A percentile compares a stretch with the other conserved stretches of the same genome.
phyloP scores from a whole-genome alignment of 2,797 vertebrate species.

The Hydrophis major region DNA sequence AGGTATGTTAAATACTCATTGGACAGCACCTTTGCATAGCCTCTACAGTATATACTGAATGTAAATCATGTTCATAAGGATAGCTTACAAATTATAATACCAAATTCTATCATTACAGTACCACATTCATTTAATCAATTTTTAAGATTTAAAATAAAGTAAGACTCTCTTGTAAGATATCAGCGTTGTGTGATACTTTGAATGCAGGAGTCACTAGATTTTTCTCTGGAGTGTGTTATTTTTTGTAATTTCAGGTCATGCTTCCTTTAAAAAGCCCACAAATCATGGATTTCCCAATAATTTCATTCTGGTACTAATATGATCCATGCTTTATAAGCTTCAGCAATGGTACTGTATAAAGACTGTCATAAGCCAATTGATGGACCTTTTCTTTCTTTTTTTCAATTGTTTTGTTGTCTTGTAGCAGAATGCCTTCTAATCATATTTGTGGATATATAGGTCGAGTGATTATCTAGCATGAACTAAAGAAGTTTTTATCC shows the following conservation, averaged over 20 bases:
- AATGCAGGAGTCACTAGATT: neutral
- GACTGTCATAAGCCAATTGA: neutral
- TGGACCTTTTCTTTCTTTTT: neutral
- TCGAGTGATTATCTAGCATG: neutral
- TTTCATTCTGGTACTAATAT: neutral
- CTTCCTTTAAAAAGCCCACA: neutral
- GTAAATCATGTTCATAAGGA: neutral
- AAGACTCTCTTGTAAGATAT: neutral
- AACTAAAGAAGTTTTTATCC: neutral
- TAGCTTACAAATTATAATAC: constrained; percentile 35
- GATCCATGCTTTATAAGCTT: neutral
- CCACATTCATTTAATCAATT: neutral
- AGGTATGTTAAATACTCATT: neutral
- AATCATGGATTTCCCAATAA: neutral
- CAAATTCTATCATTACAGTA: neutral
- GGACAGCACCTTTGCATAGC: neutral
- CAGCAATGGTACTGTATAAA: neutral
- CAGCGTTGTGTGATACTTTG: neutral
- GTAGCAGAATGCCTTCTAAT: neutral
- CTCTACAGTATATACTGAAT: neutral
- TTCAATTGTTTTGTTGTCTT: neutral
- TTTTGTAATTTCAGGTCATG: neutral
- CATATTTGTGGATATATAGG: neutral
- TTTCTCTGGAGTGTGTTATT: neutral
- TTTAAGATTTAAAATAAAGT: neutral